Percentiles rank a stretch among this genome's conserved stretches.
These are phyloP conservation scores for Drosophila virilis DNA, from an alignment of 1,140 invertebrate genomes.

Conservation along the genomic window DNA sequence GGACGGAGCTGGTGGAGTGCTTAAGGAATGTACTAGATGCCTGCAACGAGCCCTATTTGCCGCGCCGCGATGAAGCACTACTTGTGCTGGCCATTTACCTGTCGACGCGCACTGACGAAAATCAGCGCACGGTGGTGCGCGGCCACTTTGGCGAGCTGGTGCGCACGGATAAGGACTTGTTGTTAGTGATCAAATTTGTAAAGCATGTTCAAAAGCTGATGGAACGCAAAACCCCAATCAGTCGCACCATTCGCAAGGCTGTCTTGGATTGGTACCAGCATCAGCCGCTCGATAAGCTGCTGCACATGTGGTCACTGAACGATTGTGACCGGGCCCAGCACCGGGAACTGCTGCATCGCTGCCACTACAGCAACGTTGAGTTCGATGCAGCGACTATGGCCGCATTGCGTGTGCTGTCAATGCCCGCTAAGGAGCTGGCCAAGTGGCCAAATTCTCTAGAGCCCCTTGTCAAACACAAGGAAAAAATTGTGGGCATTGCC, in stretches of 20 bases:
- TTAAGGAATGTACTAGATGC: slow-evolving; percentile 28
- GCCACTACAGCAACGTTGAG: slow-evolving; percentile 47
- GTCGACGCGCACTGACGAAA: slow-evolving; percentile 35
- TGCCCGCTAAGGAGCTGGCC: slow-evolving; percentile 22
- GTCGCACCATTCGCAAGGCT: slow-evolving; percentile 68
- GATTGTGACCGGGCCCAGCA: slow-evolving; percentile 43
- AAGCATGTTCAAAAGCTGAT: slow-evolving; percentile 51
- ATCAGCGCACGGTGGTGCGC: slow-evolving; percentile 53
- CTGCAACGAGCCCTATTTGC: slow-evolving; percentile 31
- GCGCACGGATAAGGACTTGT: slow-evolving; percentile 54
- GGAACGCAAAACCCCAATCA: slow-evolving; percentile 48
- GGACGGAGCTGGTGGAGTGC: slow-evolving; percentile 40
- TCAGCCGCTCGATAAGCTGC: slow-evolving; percentile 48
- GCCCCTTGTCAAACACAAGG: slow-evolving; percentile 27
- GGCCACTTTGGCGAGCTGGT: slow-evolving; percentile 45
- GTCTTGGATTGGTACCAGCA: slow-evolving; percentile 64
- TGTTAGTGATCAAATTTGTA: slow-evolving; percentile 63
- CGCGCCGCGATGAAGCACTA: slow-evolving; percentile 68
- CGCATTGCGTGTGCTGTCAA: slow-evolving; percentile 43
- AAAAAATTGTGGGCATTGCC: slow-evolving; percentile 41
- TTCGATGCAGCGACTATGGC: slow-evolving; percentile 38
- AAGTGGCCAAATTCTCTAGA: slow-evolving; percentile 47
- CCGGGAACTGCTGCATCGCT: slow-evolving; percentile 55
- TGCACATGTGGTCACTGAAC: slow-evolving; percentile 57
- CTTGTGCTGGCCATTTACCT: slow-evolving; percentile 69